A percentile compares a stretch with the other conserved stretches of the same genome.
Conservation (phyloP, 37 sponge, comb jelly and placozoan species). For the Aphrocallistes beatrix region DNA sequence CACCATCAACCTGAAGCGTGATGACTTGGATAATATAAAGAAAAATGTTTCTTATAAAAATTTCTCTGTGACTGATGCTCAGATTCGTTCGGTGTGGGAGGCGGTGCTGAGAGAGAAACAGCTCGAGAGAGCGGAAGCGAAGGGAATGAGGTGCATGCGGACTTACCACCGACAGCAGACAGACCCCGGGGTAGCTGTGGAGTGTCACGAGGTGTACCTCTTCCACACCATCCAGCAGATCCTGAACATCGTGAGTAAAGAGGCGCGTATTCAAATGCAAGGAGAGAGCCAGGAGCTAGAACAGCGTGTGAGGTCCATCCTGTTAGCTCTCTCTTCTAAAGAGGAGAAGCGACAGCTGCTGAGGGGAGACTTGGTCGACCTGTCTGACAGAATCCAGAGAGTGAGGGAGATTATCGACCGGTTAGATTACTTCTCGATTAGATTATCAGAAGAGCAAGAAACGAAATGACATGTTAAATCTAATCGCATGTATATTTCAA, state of each 20-base stretch:
- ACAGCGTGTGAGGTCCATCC: neutral
- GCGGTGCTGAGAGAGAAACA: constrained; percentile 8
- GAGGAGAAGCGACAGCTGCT: neutral
- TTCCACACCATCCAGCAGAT: neutral
- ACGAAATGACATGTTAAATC: no score
- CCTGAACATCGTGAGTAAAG: neutral
- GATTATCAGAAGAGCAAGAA: neutral
- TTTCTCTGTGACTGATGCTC: neutral
- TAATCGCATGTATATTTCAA: no score
- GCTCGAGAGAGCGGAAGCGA: neutral
- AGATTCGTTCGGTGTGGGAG: neutral
- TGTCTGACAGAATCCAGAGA: neutral
- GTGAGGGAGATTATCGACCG: neutral
- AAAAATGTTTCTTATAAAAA: neutral
- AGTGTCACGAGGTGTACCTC: neutral
- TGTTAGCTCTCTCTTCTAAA: neutral
- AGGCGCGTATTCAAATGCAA: neutral
- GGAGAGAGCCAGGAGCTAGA: constrained; percentile 15
- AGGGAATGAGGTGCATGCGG: neutral
- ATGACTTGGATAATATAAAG: neutral
- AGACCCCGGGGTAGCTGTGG: constrained; percentile 14
- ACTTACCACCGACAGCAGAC: constrained; percentile 1
- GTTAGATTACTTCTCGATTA: neutral
- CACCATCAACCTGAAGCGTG: neutral
- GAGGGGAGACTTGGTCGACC: neutral